These are phyloP conservation scores for Dolichomitus sp. DNA, from an alignment of 2,888 invertebrate species.

Conservation along the genomic window DNA sequence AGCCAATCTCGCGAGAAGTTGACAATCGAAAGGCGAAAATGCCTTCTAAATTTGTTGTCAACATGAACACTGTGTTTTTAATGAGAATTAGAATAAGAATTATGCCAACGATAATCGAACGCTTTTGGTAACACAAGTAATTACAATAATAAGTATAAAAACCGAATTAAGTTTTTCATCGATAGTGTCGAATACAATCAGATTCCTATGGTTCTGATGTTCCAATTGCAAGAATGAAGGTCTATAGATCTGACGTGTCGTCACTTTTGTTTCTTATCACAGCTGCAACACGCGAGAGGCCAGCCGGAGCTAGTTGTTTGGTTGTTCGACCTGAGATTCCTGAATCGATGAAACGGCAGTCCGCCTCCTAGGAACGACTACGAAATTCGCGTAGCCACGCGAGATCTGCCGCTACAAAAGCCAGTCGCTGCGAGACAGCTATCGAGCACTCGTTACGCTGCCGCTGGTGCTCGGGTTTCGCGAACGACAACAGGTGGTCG, in stretches of 20 bases:
- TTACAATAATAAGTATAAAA: background rate
- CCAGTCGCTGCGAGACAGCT: constrained; percentile 72
- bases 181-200: constrained; percentile 10
- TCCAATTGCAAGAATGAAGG: background rate
- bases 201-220: background rate
- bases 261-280: constrained; percentile 50
- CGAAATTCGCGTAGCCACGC: constrained; percentile 25
- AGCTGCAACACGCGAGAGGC: constrained; percentile 28
- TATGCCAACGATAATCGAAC: constrained; percentile 32
- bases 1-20: background rate
- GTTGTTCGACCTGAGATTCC: background rate
- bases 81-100: background rate
- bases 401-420: constrained; percentile 49
- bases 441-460: constrained; percentile 73
- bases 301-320: background rate
- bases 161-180: constrained; percentile 21
- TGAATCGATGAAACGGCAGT: constrained; percentile 38
- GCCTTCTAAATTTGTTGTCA: background rate
- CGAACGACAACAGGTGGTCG: constrained; percentile 81
- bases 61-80: background rate
- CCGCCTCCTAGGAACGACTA: constrained; percentile 7
- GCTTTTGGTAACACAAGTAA: constrained; percentile 22
- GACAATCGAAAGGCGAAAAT: background rate
- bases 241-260: background rate
- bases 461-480: constrained; percentile 67